Conservation (phyloP, 2,797 vertebrate genomes). For the Semaprochilodus insignis region DNA sequence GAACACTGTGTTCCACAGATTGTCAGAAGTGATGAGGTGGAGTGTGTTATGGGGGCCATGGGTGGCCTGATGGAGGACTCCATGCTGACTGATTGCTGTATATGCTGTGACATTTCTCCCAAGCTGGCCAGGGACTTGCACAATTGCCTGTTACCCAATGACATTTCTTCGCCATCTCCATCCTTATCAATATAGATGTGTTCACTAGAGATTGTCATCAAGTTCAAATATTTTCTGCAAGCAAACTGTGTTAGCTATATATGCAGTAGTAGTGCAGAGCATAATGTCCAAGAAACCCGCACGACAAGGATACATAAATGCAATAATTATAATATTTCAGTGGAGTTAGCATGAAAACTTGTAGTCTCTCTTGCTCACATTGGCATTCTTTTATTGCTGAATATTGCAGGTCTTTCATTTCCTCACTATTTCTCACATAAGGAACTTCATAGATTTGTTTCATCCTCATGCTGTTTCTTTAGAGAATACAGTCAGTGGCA, state of each 20-base stretch:
- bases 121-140: constrained; percentile 14
- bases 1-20: neutral
- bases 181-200: neutral
- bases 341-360: neutral
- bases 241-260: neutral
- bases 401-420: neutral
- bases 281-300: neutral
- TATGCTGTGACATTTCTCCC: constrained; percentile 45
- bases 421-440: neutral
- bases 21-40: constrained; percentile 3
- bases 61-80: constrained; percentile 2
- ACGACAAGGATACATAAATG: neutral
- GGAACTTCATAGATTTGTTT: neutral
- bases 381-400: neutral
- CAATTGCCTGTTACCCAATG: neutral
- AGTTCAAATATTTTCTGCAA: neutral
- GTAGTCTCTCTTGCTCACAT: neutral
- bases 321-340: neutral
- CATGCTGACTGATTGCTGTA: constrained; percentile 17
- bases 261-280: neutral
- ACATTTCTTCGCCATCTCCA: neutral
- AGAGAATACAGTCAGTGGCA: neutral
- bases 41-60: neutral
- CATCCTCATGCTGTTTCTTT: neutral
- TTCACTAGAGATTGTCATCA: neutral